These are phyloP conservation scores for Manis javanica DNA, from an alignment of 2,797 vertebrate genomes.

Conservation along the genomic window DNA sequence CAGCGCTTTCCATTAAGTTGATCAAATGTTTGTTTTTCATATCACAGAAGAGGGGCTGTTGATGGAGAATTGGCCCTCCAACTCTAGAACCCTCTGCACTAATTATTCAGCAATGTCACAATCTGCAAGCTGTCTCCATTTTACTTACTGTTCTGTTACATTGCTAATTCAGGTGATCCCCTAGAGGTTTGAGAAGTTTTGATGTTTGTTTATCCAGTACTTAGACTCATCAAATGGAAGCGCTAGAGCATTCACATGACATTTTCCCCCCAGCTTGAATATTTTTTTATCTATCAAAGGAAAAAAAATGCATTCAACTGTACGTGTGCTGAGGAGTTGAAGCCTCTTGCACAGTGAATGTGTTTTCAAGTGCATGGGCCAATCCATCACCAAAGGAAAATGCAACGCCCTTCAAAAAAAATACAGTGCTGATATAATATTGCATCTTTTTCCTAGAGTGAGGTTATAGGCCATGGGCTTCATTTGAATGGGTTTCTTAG, in stretches of 20 bases:
- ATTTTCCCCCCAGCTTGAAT: neutral
- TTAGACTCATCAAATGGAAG: slow-evolving; percentile 9
- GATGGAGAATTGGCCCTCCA: neutral
- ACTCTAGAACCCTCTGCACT: neutral
- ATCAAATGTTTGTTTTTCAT: slow-evolving; percentile 31
- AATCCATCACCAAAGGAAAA: neutral
- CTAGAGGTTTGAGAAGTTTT: neutral
- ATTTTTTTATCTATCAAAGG: neutral
- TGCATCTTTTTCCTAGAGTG: neutral
- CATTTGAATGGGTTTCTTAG: slow-evolving; percentile 4
- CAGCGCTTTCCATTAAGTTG: neutral
- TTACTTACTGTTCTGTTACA: neutral
- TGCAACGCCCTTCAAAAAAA: neutral
- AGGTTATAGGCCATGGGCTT: neutral
- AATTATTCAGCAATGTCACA: neutral
- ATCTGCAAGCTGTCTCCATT: neutral
- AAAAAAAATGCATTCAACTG: neutral
- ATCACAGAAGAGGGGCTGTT: neutral
- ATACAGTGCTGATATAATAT: neutral
- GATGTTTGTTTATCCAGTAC: neutral
- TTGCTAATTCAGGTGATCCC: neutral
- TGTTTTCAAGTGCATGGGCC: neutral
- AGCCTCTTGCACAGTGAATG: neutral
- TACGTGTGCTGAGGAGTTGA: neutral
- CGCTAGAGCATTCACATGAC: neutral